Percentiles rank a stretch among this genome's conserved stretches.
Evolutionary conservation across 2,888 invertebrate genomes (phyloP).

Genomic region (Palloptera scutellata): DNA sequence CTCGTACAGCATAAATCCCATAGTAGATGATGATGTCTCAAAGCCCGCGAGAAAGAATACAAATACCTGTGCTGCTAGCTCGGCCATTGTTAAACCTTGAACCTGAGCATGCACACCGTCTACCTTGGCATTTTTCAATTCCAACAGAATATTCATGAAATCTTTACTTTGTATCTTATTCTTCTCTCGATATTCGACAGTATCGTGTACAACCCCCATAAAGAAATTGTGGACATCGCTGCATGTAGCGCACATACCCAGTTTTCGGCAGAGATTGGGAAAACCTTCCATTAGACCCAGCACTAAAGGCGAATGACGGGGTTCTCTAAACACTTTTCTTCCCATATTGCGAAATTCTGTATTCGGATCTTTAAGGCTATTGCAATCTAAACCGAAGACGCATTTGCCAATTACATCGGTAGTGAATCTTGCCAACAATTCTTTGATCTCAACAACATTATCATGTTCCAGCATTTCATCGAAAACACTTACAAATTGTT

Average conservation of each 20-base stretch:
- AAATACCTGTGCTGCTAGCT: constrained; percentile 67
- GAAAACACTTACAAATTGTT: constrained; percentile 48
- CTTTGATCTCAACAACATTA: constrained; percentile 61
- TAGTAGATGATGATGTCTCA: constrained; percentile 66
- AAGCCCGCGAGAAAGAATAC: constrained; percentile 68
- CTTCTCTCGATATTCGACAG: constrained; percentile 54
- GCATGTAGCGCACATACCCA: constrained; percentile 34
- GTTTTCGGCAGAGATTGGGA: constrained; percentile 29
- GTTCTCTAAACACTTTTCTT: constrained; percentile 33
- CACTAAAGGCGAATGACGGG: constrained; percentile 30
- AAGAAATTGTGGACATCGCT: constrained; percentile 41
- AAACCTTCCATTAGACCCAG: constrained; percentile 28
- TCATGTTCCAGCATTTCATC: constrained; percentile 29
- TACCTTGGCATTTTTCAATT: constrained; percentile 50
- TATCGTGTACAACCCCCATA: constrained; percentile 59
- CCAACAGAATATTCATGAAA: constrained; percentile 64
- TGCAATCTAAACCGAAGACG: constrained; percentile 63
- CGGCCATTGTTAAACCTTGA: constrained; percentile 53
- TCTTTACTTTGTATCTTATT: constrained; percentile 59
- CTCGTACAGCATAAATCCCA: constrained; percentile 66
- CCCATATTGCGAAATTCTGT: constrained; percentile 56
- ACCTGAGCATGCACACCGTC: constrained; percentile 23
- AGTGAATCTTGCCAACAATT: constrained; percentile 60
- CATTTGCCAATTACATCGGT: constrained; percentile 58
- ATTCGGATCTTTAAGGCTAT: constrained; percentile 57